Evolutionary conservation across 2,888 invertebrate species (phyloP).

Genomic region (Drosophila flavopinicola): DNA sequence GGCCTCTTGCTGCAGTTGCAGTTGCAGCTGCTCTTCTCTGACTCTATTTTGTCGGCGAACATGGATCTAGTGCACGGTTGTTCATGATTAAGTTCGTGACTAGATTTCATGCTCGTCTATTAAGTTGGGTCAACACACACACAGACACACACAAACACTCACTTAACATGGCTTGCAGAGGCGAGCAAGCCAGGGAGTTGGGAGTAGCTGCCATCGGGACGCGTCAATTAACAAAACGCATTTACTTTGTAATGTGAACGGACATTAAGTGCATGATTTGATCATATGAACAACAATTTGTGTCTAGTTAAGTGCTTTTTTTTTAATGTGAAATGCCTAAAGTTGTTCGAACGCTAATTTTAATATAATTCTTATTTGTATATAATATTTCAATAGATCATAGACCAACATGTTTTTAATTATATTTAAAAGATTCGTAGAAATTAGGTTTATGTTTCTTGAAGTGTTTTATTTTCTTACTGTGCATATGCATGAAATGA

Average conservation of each 20-base stretch:
- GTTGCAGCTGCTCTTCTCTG: slow-evolving; percentile 72
- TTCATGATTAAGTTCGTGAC: slow-evolving; percentile 85
- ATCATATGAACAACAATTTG: slow-evolving; percentile 19
- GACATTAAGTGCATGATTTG: slow-evolving; percentile 30
- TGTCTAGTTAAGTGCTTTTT: too few species aligned
- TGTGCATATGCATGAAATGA: too few species aligned
- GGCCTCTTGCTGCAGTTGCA: neutral
- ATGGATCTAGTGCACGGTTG: slow-evolving; percentile 85
- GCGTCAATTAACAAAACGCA: slow-evolving; percentile 56
- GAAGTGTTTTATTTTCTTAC: too few species aligned
- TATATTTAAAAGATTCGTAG: too few species aligned
- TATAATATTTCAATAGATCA: too few species aligned
- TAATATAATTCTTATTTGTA: too few species aligned
- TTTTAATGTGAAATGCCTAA: slow-evolving; percentile 1
- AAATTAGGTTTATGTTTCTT: slow-evolving; percentile 25
- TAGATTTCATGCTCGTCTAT: slow-evolving; percentile 86
- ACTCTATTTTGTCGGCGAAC: slow-evolving; percentile 85
- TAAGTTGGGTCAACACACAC: slow-evolving; percentile 85
- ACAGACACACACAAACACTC: slow-evolving; percentile 17
- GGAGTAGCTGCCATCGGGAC: slow-evolving; percentile 22
- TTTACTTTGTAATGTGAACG: slow-evolving; percentile 28
- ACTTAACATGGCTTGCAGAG: slow-evolving; percentile 45
- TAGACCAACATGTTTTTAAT: too few species aligned
- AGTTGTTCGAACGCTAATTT: too few species aligned
- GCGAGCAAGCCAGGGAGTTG: slow-evolving; percentile 31